A percentile compares a stretch with the other conserved stretches of the same genome.
phyloP scores from a whole-genome alignment of 2,888 invertebrate genomes.

The Cetonia aurata region DNA sequence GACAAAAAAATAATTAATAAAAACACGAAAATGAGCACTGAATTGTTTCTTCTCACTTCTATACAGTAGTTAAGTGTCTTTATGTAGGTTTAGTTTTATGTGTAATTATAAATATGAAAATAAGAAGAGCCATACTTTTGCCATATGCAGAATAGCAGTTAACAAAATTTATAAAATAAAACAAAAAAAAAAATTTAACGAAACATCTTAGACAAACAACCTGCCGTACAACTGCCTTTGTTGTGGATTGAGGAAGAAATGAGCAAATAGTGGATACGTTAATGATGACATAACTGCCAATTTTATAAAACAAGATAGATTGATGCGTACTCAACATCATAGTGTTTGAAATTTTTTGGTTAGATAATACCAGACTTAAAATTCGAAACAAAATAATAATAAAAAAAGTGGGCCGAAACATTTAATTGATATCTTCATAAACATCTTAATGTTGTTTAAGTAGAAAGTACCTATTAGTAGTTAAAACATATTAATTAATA shows the following conservation, averaged over 20 bases:
- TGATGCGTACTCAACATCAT: conserved; percentile 48
- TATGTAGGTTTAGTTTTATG: conserved; percentile 54
- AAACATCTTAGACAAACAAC: conserved; percentile 43
- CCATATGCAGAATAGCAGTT: conserved; percentile 59
- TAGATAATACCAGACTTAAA: conserved; percentile 24
- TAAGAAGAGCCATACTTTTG: conserved; percentile 58
- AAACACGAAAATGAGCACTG: conserved; percentile 50
- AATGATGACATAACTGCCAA: conserved; percentile 37
- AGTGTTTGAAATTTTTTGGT: conserved; percentile 28
- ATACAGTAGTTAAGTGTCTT: conserved; percentile 55
- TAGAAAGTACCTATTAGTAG: conserved; percentile 56
- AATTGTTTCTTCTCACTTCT: conserved; percentile 54
- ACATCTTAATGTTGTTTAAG: conserved; percentile 54
- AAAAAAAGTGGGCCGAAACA: conserved; percentile 44
- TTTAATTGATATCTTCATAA: conserved; percentile 49
- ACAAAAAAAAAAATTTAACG: conserved; percentile 17
- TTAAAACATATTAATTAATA: conserved; percentile 48
- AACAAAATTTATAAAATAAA: conserved; percentile 43
- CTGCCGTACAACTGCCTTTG: conserved; percentile 54
- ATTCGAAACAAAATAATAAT: conserved; percentile 32
- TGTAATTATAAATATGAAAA: conserved; percentile 40
- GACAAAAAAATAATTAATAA: conserved; percentile 41
- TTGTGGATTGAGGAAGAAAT: conserved; percentile 40
- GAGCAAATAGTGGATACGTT: conserved; percentile 5
- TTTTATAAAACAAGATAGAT: conserved; percentile 36